Evolutionary conservation across 2,888 invertebrate species (phyloP), one percentile per base, ranked within the genome.

Genomic region (Conus canariensis): DNA sequence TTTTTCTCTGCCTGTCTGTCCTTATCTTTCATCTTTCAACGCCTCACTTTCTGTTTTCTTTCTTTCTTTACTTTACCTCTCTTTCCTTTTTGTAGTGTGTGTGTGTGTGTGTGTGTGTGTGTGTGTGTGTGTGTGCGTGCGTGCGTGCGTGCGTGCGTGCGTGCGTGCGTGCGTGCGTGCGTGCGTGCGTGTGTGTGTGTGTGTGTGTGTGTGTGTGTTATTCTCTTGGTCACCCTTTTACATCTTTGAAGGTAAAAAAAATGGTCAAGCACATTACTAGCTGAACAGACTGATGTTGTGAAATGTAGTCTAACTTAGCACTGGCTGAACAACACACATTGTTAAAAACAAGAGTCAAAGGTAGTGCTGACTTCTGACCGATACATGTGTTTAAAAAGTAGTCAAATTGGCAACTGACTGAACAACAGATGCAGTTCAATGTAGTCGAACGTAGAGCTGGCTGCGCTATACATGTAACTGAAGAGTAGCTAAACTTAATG

Each of bases 71-170:
- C 60, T 64, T 16, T 64, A 10, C 16, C 60, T 19, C n/a, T 70
- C 70, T 70, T 19, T 70, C 70, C 19, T 19, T 70, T 19, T 70
- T 3, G n/a, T n/a, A n/a, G 83, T 83, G 83, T 83, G 83, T 83
- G 83, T 83, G 83, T 83, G 56, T 58, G 56, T 83, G 56, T 83
- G 83, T 58, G 83, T 83, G 83, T 83, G 83, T 83, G 83, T 83
- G 83, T 83, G 83, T 58, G 83, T 83, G 83, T 83, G 83, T 83
- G 83, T 83, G 83, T 83, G 83, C 56, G 83, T 83, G 83, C 56
- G 83, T 83, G 83, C 56, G 83, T 83, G 83, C 56, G 83, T 83
- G 83, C 19, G 83, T 83, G 83, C 22, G 83, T 77, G 77, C 25
- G 77, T 77, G 77, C 30, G 77, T 77, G 77, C 14, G 77, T 30